These are phyloP conservation scores for Halictus ligatus DNA, from an alignment of 2,888 invertebrate genomes.

Conservation along the genomic window DNA sequence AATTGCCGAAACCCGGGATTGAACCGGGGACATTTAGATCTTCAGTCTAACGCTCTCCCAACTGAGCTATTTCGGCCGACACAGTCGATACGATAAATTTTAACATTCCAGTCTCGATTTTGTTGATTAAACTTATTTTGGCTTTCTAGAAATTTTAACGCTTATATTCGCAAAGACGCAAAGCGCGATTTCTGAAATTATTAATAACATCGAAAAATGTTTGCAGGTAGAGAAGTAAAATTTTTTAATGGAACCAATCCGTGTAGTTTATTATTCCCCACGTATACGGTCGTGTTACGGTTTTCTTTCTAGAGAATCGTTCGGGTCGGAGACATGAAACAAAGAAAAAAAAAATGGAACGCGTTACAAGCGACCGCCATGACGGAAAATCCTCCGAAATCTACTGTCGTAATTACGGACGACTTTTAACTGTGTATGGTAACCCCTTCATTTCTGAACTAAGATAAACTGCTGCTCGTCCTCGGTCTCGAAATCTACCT, in stretches of 20 bases:
- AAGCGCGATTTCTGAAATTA: no score
- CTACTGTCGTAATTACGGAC: conserved; percentile 63
- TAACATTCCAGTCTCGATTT: background rate
- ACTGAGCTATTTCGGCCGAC: background rate
- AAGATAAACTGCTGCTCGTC: conserved; percentile 72
- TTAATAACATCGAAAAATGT: no score
- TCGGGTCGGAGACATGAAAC: conserved; percentile 16
- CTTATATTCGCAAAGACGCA: no score
- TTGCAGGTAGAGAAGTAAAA: no score
- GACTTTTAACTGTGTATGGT: conserved; percentile 59
- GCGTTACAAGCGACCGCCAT: conserved; percentile 21
- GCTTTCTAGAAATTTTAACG: background rate
- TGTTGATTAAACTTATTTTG: background rate
- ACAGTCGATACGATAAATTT: background rate
- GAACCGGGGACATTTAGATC: background rate
- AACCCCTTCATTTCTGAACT: conserved; percentile 72
- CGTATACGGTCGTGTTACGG: background rate
- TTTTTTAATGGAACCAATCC: no score
- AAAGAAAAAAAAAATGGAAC: conserved; percentile 36
- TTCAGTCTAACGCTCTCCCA: conserved; percentile 1
- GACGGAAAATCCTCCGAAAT: conserved; percentile 55
- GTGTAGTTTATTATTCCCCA: no score
- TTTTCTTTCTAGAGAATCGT: background rate
- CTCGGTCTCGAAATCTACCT: conserved; percentile 64
- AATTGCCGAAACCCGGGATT: conserved; percentile 1